Evolutionary conservation across 2,888 invertebrate species (phyloP).

Genomic region (Vannuccia rotundouncinata): DNA sequence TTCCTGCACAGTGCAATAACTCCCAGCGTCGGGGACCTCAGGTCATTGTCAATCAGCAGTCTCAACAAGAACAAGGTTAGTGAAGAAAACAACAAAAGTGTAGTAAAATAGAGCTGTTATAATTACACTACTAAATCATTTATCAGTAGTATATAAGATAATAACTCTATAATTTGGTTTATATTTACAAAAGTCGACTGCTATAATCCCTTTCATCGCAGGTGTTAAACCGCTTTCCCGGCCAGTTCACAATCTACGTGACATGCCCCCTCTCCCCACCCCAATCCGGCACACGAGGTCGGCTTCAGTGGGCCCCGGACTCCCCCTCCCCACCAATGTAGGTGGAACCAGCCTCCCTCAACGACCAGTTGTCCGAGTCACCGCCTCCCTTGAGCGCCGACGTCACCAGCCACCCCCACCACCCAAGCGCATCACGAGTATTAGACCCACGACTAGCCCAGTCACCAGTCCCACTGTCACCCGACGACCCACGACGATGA

Average conservation of each 20-base stretch:
- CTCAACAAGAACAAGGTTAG: neutral
- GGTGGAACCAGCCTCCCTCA: neutral
- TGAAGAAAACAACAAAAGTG: neutral
- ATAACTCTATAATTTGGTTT: too few species aligned
- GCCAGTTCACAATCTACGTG: neutral
- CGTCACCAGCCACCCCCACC: conserved; percentile 54
- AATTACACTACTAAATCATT: too few species aligned
- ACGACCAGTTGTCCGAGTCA: neutral
- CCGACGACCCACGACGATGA: neutral
- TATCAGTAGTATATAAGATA: too few species aligned
- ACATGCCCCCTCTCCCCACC: neutral
- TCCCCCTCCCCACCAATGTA: conserved; percentile 41
- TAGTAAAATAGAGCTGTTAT: neutral
- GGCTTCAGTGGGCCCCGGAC: conserved; percentile 40
- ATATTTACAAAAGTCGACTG: too few species aligned
- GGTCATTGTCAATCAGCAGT: neutral
- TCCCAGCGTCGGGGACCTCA: neutral
- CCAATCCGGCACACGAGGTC: conserved; percentile 40
- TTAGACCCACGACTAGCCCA: conserved; percentile 27
- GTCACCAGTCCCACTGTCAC: conserved; percentile 2
- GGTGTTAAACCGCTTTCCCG: neutral
- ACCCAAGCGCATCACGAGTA: conserved; percentile 55
- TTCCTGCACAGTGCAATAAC: neutral
- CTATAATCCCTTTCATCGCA: too few species aligned
- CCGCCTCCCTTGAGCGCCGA: conserved; percentile 4